These are phyloP conservation scores for Meteorus cinctellus DNA, from an alignment of 2,888 invertebrate genomes.

Conservation along the genomic window DNA sequence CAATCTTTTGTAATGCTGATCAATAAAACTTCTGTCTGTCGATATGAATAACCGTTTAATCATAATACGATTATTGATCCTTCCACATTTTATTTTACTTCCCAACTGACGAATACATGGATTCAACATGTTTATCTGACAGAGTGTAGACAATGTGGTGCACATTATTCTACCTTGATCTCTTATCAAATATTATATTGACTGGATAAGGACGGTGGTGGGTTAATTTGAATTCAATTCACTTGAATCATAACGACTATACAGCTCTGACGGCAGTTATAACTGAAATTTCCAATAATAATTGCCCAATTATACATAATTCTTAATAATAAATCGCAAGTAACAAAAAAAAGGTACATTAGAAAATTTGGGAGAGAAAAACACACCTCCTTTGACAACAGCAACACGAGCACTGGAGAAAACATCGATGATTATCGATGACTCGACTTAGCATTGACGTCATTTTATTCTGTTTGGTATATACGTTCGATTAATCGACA, in stretches of 20 bases:
- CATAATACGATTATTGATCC: neutral
- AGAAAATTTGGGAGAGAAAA: neutral
- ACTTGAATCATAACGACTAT: neutral
- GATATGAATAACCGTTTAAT: neutral
- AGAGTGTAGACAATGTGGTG: constrained; percentile 50
- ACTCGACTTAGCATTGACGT: constrained; percentile 18
- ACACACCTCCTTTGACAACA: constrained; percentile 5
- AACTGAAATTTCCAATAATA: neutral
- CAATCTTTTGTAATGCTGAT: constrained; percentile 25
- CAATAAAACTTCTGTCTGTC: neutral
- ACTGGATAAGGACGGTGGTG: neutral
- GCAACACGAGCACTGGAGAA: constrained; percentile 2
- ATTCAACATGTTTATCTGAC: constrained; percentile 43
- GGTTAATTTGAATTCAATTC: neutral
- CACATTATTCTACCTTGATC: constrained; percentile 46
- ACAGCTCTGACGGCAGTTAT: neutral
- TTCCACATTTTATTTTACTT: constrained; percentile 37
- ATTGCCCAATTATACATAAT: neutral
- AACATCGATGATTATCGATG: constrained; percentile 13
- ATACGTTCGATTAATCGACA: constrained; percentile 26
- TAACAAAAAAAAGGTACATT: neutral
- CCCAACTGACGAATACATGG: constrained; percentile 39
- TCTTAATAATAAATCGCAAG: neutral
- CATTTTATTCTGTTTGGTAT: neutral
- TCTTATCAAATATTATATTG: neutral